Base-by-base conservation (phyloP, 2,113 vertebrate species). In the Alligator mississippiensis region DNA sequence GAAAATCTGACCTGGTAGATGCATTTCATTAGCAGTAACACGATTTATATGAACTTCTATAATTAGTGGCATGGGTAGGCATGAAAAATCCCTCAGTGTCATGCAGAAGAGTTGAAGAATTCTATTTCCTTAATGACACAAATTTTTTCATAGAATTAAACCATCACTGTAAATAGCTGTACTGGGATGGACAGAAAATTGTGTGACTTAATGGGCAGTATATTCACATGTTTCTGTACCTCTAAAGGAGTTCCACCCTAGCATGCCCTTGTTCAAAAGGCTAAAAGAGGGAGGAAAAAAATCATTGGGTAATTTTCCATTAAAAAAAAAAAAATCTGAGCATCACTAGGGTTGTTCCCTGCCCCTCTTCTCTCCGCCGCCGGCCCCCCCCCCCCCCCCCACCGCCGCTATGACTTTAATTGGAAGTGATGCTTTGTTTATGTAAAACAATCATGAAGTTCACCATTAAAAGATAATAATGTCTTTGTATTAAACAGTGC, bases 401-500 rank as follows among this genome's bases (percentile, higher is more conserved):
- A 28, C 89, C 80, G 5, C 61, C 85, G 68, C 89, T 89, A 68
- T 92, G 77, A 70, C 81, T 95, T 91, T 95, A 93, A 95, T 93
- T 93, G 84, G 91, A 94, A 93, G 38, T 28, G 85, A 55, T 47
- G 85, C 87, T 96, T 93, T 95, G 93, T 93, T 96, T 47, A 4
- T 80, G 54, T 93, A 90, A 90, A 93, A 82, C 61, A 91, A 82
- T 68, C 1, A 0, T 89, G 80, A 90, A 82, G 82, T 84, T 80
- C 61, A 84, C 90, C 59, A 62, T 30, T 80, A 61, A 84, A 87
- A 85, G 68, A 90, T 90, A 89, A 77, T 38, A 58, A 59, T 88
- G 84, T 91, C 94, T 93, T 96, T 96, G 91, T 93, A 62, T 90
- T n/a, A 85, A 84, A 84, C 84, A 38, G 70, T 89, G 90, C 84